Conservation (phyloP, 2,797 vertebrate species). For the Characodon lateralis region DNA sequence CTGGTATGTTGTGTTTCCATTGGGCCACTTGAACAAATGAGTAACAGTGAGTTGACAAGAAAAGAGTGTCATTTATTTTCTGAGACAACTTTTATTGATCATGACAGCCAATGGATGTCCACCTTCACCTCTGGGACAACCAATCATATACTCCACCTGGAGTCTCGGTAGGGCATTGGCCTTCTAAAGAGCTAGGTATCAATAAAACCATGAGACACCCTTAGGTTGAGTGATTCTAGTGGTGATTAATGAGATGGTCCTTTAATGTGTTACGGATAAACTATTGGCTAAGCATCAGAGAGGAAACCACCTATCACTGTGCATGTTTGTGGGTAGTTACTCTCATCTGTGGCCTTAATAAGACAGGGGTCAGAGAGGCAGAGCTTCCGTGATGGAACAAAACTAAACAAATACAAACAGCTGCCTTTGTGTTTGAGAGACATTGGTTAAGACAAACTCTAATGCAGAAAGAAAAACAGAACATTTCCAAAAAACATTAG, state of each 20-base stretch:
- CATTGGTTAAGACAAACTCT: slow-evolving; percentile 10
- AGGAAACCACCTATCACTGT: slow-evolving; percentile 44
- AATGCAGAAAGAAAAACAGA: slow-evolving; percentile 9
- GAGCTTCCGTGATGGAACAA: slow-evolving; percentile 9
- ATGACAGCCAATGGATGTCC: slow-evolving; percentile 58
- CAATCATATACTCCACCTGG: slow-evolving; percentile 57
- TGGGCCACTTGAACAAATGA: slow-evolving; percentile 22
- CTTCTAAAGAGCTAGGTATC: slow-evolving; percentile 59
- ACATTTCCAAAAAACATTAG: slow-evolving; percentile 18
- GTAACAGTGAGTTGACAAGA: slow-evolving; percentile 28
- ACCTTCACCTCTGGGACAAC: slow-evolving; percentile 60
- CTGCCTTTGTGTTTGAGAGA: not conserved
- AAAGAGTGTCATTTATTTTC: slow-evolving; percentile 41
- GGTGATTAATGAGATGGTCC: slow-evolving; percentile 65
- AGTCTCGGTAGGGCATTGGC: slow-evolving; percentile 35
- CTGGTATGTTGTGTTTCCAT: not conserved
- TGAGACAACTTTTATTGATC: slow-evolving; percentile 45
- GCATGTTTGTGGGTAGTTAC: slow-evolving; percentile 20
- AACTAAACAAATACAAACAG: slow-evolving; percentile 17
- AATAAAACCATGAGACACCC: slow-evolving; percentile 67
- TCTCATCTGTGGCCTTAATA: slow-evolving; percentile 29
- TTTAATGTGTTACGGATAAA: slow-evolving; percentile 52
- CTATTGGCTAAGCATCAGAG: slow-evolving; percentile 51
- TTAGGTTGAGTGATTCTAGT: slow-evolving; percentile 57
- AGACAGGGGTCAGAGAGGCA: slow-evolving; percentile 34